Base-by-base conservation (phyloP, 2,797 vertebrate species). In the Centropyge bicolor region DNA sequence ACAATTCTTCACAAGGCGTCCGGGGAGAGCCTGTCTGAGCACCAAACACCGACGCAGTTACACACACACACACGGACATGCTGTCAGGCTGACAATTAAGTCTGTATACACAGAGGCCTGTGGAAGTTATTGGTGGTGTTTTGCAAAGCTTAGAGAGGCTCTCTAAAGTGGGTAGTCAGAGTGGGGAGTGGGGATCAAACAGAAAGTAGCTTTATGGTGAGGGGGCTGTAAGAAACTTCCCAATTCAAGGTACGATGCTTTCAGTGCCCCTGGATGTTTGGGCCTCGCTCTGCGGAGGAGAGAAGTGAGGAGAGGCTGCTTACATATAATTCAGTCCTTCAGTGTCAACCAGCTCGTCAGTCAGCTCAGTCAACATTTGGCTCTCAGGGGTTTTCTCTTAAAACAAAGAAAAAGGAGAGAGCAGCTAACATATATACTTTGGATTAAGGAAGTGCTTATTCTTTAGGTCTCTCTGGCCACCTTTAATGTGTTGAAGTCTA, bases 1-100 rank as follows among this genome's bases (percentile, higher is more conserved):
- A 92, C 88, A 85, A 81, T 92, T 80, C 78, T 82, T 90, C 78
- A 57, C 31, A 62, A 88, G 64, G 63, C 48, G 69, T 81, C 78
- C 45, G 20, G 83, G 82, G 78, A 81, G 27, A 86, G 78, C 73
- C 60, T 52, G 78, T 76, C 75, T 71, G 78, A 73, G 49, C 55
- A 52, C 38, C 54, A 70, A 70, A 59, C 83, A 62, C 77, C 27
- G 41, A 10, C 31, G 10, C 75, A 71, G 40, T 41, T 43, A 56
- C 49, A 66, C 75, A 52, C 70, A 72, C 65, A 80, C 20, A 70
- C 16, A 67, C 59, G 59, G 24, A 49, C 82, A 72, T 43, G 31
- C 45, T 67, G 74, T 67, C 69, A 79, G 57, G 59, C 61, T 73
- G 67, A 80, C 62, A 86, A 82, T 76, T 81, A 76, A 52, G 76